Evolutionary conservation across 2,113 vertebrate species (phyloP).

Genomic region (Hippocampus comes): DNA sequence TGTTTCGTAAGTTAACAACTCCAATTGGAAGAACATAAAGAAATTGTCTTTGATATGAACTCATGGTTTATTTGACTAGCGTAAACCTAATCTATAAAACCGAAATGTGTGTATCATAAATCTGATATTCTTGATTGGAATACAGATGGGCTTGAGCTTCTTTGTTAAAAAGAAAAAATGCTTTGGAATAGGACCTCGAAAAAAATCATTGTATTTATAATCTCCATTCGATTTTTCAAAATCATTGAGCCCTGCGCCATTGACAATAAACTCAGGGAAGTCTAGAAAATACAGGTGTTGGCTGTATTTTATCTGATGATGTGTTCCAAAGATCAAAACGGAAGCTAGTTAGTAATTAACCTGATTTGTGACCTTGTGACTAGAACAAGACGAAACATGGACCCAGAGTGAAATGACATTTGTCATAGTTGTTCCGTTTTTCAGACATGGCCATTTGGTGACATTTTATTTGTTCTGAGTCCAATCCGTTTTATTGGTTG

Average conservation of each 20-base stretch:
- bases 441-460: too few relatives aligned
- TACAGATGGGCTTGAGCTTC: too few relatives aligned
- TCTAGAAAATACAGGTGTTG: not conserved
- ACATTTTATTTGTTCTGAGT: slow-evolving; percentile 1
- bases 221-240: too few relatives aligned
- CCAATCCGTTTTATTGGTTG: slow-evolving; percentile 38
- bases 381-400: not conserved
- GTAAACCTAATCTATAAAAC: too few relatives aligned
- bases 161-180: too few relatives aligned
- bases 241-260: too few relatives aligned
- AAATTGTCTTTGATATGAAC: not conserved
- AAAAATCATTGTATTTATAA: too few relatives aligned
- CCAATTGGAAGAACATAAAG: too few relatives aligned
- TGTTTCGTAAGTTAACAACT: not conserved
- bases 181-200: too few relatives aligned
- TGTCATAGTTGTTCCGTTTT: not conserved
- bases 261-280: not conserved
- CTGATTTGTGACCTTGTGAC: not conserved
- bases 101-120: too few relatives aligned
- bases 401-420: not conserved
- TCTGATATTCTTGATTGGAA: too few relatives aligned
- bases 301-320: slow-evolving; percentile 3
- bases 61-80: too few relatives aligned
- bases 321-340: slow-evolving; percentile 18
- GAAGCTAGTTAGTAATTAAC: slow-evolving; percentile 35